Evolutionary conservation across 2,113 vertebrate species (phyloP), one percentile per base, ranked within the genome.

Genomic region (Leptocoma aspasia): DNA sequence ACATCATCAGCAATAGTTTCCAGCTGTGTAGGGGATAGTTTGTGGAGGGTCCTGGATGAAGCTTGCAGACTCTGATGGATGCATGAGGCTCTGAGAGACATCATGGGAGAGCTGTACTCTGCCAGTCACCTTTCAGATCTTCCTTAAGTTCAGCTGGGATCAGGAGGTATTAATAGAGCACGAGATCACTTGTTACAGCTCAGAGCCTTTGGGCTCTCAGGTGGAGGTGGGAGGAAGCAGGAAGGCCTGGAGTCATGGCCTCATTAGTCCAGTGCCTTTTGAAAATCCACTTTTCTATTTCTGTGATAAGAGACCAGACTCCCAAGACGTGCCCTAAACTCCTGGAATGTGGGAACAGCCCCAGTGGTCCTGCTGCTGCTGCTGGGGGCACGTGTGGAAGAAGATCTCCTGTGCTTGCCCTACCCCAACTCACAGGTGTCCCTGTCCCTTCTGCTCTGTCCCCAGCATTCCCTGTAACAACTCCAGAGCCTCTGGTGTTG

Each of bases 401-500:
- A 65, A 4, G 5, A 21, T 53, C 52, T 23, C 24, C 61, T 24
- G 57, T 0, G 3, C 89, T 78, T 65, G 41, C 35, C n/a, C 27
- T 71, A 11, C 66, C 45, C 41, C 9, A 0, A 30, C 92, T 94
- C 68, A 93, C 6, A 33, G 35, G 27, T 23, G 39, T 39, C 27
- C 56, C 57, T 54, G 49, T 66, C 56, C 37, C 39, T 26, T 92
- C 57, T 56, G 68, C 44, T 83, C 78, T 94, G 16, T 57, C 86
- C 27, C 14, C 95, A 99, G 99, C 99, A 97, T 99, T 99, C 97
- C 99, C 99, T 94, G 97, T 99, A 98, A 99, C 99, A 98, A 99
- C 99, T 98, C 99, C 99, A 98, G 99, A 99, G 98, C 99, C 99
- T 98, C 98, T 99, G 98, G 99, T 99, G 99, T 99, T 99, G 98